Evolutionary conservation across 1,140 invertebrate species (phyloP), one percentile per base, ranked within the genome.

Genomic region (Theocolax elegans): DNA sequence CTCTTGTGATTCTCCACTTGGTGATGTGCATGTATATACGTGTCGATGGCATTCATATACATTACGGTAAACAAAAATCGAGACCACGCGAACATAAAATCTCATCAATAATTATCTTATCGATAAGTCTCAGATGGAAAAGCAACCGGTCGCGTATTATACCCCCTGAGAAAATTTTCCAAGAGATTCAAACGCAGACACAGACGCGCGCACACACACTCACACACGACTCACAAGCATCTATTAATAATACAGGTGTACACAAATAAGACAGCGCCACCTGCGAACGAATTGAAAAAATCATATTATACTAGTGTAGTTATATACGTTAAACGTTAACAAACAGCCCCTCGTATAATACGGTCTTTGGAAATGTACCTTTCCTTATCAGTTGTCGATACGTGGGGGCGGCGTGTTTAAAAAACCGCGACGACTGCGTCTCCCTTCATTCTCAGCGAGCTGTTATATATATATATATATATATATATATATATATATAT

Each of bases 301-400:
- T 6, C 31, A 35, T 10, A 35, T 6, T 4, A 10, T 35, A 10
- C 31, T 35, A 10, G 4, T n/a, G n/a, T n/a, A n/a, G 31, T 10
- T 35, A 4, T 35, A 35, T 35, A 10, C 4, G 10, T 6, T 35
- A 35, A 35, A 35, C 10, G 31, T 4, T 10, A 35, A 35, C 31
- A n/a, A n/a, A n/a, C n/a, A n/a, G n/a, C n/a, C n/a, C n/a, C n/a
- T n/a, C n/a, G n/a, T n/a, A n/a, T n/a, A n/a, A n/a, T n/a, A n/a
- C n/a, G n/a, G 10, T 15, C 42, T 44, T 54, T 54, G 51, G 51
- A 54, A 54, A 31, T 54, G n/a, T 54, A 54, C 51, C 25, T 25
- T 15, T 23, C 27, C 27, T 58, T 58, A 58, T 58, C 54, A 42
- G 19, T 15, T 15, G 9, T 17, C 35, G 35, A 4, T 25, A 12